These are phyloP conservation scores for Bombus affinis DNA, from an alignment of 1,140 invertebrate genomes.

Conservation along the genomic window DNA sequence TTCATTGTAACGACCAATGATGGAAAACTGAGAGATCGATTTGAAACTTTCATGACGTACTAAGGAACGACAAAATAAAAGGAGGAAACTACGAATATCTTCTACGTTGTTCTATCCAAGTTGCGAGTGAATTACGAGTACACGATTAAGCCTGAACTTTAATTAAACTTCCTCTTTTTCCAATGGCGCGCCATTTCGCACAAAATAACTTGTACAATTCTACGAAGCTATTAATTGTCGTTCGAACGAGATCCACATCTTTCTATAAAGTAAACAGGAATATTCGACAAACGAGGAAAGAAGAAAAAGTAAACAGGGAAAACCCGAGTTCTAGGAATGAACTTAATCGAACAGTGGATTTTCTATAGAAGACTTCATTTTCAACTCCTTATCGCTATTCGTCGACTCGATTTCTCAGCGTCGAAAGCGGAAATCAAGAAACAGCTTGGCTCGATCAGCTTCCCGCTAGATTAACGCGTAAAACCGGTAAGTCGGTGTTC, in stretches of 20 bases:
- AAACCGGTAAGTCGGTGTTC: constrained; percentile 39
- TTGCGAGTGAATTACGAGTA: background rate
- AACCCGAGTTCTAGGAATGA: background rate
- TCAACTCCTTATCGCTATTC: background rate
- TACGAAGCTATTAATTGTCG: background rate
- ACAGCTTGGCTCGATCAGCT: constrained; percentile 6
- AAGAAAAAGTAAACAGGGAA: background rate
- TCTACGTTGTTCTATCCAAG: background rate
- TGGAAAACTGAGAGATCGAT: background rate
- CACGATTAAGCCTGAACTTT: background rate
- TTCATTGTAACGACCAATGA: background rate
- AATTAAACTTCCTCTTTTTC: constrained; percentile 7
- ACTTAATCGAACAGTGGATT: background rate
- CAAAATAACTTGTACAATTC: background rate
- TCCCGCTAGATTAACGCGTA: constrained; percentile 25
- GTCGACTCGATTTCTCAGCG: background rate
- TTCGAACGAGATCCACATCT: background rate
- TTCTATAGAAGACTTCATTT: background rate
- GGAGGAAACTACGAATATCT: background rate
- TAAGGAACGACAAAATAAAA: background rate
- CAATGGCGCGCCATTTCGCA: background rate
- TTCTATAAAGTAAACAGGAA: background rate
- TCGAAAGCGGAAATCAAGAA: background rate
- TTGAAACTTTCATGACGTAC: background rate
- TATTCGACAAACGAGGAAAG: background rate